Base-by-base conservation (phyloP, 2,113 vertebrate genomes). In the Ivindomyrus marchei region DNA sequence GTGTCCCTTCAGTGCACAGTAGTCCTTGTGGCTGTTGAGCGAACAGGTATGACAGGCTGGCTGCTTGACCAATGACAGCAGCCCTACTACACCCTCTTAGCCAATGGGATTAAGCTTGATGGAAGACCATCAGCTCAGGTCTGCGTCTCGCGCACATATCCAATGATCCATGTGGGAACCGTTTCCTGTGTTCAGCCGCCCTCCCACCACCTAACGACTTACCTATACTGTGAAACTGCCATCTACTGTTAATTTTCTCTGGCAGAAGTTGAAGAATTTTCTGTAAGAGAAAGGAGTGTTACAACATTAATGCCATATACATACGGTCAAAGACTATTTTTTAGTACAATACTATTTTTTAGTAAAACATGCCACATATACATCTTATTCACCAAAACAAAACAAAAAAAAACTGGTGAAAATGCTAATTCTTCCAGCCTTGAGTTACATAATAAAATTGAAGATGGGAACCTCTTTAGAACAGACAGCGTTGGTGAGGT, bases 161-260 rank as follows among this genome's bases (percentile, higher is more conserved):
- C 70, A 77, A 7, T 77, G 70, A 66, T 11, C n/a, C 27, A 36
- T 36, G 70, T 17, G 31, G 27, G 70, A 74, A 74, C 27, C 70
- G 19, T 7, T 39, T 80, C 6, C 13, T 42, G 4, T 42, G 36
- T 42, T 42, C 74, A 80, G 36, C 74, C 74, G 0, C 36, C 74
- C 36, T 13, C 62, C 9, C n/a, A 70, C 9, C n/a, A 70, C 27
- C 3, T 58, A 39, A 74, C 70, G 87, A 91, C 97, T 96, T 98
- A 99, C 98, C 98, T 97, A 99, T 99, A 95, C 98, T 99, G 96
- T 98, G 98, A 94, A 98, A 99, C 96, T 99, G 98, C 98, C 98
- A 99, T 93, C 97, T 96, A 94, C 95, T 98, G 96, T 97, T 98
- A 96, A 99, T 98, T 95, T 97, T 98, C 95, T 99, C 98, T 58